Evolutionary conservation across 2,113 vertebrate genomes (phyloP).

Genomic region (Myanophis thanlyinensis): DNA sequence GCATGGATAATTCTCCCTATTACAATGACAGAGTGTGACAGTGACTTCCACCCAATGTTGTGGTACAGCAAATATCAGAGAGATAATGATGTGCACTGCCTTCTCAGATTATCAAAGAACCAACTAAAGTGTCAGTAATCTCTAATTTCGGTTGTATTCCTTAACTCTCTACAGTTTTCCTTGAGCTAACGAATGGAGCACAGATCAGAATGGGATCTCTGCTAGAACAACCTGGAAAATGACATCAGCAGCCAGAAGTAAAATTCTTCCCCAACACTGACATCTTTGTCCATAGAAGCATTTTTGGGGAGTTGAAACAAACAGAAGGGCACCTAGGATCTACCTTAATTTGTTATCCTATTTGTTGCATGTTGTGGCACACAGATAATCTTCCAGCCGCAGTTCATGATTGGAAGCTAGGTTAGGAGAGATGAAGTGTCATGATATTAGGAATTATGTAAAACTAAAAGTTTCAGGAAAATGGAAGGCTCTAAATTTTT

Average conservation of each 20-base stretch:
- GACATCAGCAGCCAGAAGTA: not conserved
- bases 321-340: not conserved
- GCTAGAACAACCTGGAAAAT: not conserved
- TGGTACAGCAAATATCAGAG: not conserved
- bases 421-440: not conserved
- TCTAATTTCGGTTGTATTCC: not conserved
- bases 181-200: not conserved
- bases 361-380: not conserved
- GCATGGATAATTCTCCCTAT: not conserved
- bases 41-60: not conserved
- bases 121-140: not conserved
- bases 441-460: too few relatives aligned
- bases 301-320: not conserved
- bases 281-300: not conserved
- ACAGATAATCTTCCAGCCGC: not conserved
- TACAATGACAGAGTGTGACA: not conserved
- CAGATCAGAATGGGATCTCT: not conserved
- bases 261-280: not conserved
- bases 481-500: not conserved
- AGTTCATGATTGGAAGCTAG: not conserved
- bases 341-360: not conserved
- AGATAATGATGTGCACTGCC: not conserved
- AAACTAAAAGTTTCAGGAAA: not conserved
- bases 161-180: not conserved
- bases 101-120: not conserved